These are phyloP conservation scores for Sylvia atricapilla DNA, from an alignment of 2,113 vertebrate genomes.

Conservation along the genomic window DNA sequence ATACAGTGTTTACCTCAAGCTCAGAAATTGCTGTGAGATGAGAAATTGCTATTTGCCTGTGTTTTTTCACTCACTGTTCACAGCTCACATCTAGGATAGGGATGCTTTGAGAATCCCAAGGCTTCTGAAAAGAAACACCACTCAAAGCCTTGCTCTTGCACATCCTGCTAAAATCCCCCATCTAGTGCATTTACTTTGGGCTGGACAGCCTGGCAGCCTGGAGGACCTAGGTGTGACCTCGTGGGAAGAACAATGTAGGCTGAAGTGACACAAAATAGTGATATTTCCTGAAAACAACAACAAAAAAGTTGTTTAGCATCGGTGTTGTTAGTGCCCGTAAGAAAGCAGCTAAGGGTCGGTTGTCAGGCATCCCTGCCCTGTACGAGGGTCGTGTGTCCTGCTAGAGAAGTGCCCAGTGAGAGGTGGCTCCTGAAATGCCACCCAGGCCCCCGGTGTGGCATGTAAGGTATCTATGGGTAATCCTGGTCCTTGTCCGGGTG, in stretches of 20 bases:
- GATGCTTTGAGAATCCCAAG: background rate
- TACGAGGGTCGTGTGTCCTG: fast-evolving
- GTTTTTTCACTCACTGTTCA: background rate
- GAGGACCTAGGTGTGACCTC: background rate
- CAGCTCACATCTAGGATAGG: background rate
- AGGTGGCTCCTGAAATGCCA: background rate
- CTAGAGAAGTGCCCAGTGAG: background rate
- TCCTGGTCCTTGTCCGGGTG: background rate
- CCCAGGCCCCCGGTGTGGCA: fast-evolving
- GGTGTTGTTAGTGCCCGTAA: background rate
- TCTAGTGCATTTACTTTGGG: fast-evolving
- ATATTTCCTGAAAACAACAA: background rate
- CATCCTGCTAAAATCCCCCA: background rate
- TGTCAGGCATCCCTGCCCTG: background rate
- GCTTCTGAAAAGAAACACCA: background rate
- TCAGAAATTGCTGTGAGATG: background rate
- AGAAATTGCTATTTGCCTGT: background rate
- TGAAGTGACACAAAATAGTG: background rate
- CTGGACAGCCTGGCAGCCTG: background rate
- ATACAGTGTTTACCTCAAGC: background rate
- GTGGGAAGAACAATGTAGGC: background rate
- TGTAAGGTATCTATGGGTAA: background rate
- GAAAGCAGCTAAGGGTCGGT: fast-evolving
- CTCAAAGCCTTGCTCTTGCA: background rate
- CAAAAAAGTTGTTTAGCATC: background rate